phyloP scores from a whole-genome alignment of 2,888 invertebrate species.

The Tenthredo scrophulariae region DNA sequence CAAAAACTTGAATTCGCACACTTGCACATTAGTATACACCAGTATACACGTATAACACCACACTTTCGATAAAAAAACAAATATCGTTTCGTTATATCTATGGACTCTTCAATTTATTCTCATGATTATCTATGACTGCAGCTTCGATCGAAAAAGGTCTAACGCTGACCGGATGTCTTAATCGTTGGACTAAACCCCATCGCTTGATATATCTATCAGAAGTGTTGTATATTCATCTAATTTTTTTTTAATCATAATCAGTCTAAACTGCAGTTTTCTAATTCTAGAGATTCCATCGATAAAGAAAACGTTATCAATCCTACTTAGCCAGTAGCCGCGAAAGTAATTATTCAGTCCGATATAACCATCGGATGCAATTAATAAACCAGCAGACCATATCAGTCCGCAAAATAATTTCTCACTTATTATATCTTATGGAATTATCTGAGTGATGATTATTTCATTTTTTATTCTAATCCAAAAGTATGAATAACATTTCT shows the following conservation, averaged over 20 bases:
- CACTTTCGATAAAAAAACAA: background rate
- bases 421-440: background rate
- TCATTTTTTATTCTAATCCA: background rate
- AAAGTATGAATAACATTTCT: background rate
- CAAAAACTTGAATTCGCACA: background rate
- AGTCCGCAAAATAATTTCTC: background rate
- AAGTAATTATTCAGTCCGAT: background rate
- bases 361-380: background rate
- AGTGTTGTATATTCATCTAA: background rate
- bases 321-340: background rate
- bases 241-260: background rate
- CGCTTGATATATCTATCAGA: background rate
- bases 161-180: constrained; percentile 14
- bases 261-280: background rate
- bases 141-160: background rate
- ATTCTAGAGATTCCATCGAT: background rate
- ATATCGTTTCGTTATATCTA: background rate
- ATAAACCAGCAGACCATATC: background rate
- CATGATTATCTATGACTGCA: background rate
- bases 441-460: background rate
- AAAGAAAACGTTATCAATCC: background rate
- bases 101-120: background rate
- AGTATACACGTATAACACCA: background rate
- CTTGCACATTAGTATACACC: background rate
- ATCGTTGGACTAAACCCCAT: background rate